phyloP scores from a whole-genome alignment of 2,113 vertebrate genomes.

The Perognathus longimembris region DNA sequence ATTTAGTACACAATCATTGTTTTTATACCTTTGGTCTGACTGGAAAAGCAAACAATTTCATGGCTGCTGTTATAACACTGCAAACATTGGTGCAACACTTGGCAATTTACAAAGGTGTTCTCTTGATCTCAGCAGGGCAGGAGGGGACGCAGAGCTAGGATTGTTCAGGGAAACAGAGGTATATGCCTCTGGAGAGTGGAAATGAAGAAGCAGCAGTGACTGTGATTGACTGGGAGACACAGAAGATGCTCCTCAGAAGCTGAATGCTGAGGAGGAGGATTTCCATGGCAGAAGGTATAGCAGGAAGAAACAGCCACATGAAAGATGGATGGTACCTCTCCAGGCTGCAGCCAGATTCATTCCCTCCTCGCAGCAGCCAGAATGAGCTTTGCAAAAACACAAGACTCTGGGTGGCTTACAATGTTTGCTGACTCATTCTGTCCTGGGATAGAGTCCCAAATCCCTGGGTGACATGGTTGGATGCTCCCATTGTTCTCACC shows the following conservation, averaged over 20 bases:
- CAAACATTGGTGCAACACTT: constrained; percentile 47
- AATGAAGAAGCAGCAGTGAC: background rate
- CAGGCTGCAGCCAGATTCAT: background rate
- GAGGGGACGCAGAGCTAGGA: background rate
- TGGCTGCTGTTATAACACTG: background rate
- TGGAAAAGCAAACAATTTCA: background rate
- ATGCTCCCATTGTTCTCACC: background rate
- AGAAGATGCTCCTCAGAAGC: background rate
- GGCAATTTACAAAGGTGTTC: background rate
- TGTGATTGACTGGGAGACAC: background rate
- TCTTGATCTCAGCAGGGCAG: background rate
- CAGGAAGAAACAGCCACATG: background rate
- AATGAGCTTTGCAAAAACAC: background rate
- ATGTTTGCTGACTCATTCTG: too few relatives aligned
- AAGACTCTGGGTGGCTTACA: background rate
- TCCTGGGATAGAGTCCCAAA: background rate
- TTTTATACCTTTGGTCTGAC: background rate
- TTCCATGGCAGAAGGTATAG: background rate
- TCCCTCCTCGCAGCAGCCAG: background rate
- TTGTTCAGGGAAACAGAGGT: constrained; percentile 1
- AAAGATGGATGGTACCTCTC: background rate
- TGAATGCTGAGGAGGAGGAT: background rate
- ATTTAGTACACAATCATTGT: background rate
- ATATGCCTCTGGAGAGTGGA: background rate
- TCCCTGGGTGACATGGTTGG: background rate